Evolutionary conservation across 2,888 invertebrate species (phyloP), one percentile per base, ranked within the genome.

Genomic region (Oeneis ivallda): DNA sequence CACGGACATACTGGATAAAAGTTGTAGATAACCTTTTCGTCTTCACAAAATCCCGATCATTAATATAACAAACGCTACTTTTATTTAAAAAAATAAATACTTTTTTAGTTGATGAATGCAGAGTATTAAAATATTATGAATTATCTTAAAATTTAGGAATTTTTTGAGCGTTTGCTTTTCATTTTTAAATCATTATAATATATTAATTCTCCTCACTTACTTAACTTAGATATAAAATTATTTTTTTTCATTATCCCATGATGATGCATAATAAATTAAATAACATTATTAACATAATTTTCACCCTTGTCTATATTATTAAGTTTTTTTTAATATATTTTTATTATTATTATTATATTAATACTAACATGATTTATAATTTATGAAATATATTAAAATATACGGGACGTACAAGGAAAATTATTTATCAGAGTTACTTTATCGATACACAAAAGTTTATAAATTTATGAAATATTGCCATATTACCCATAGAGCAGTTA

Each of bases 31-130:
- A 32, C 32, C 0, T 58, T 43, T 58, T 34, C 45, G 58, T 47
- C 58, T 58, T 58, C 34, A 26, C 15, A 10, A 34, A 15, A 45
- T 32, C 45, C 45, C 45, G 15, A 34, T 34, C 39, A 41, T 26
- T 11, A 43, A 3, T n/a, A 47, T 47, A 45, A 47, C 34, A 58
- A 58, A 34, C 26, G 34, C 15, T 58, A 47, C 11, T 32, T 58
- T 39, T n/a, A 32, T 15, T n/a, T 58, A 26, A 26, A 3, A 56
- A 8, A 19, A n/a, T 56, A 41, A 41, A 19, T 56, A 17, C n/a
- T 6, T 39, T 39, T n/a, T 43, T n/a, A 9, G 7, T 15, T 15
- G 15, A 3, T 15, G 45, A 15, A 0, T n/a, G n/a, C 15, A 47
- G 9, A 47, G 10, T 17, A 11, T 59, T 10, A 59, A 9, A n/a